phyloP scores from a whole-genome alignment of 2,113 vertebrate species.

The Terrapene triunguis region DNA sequence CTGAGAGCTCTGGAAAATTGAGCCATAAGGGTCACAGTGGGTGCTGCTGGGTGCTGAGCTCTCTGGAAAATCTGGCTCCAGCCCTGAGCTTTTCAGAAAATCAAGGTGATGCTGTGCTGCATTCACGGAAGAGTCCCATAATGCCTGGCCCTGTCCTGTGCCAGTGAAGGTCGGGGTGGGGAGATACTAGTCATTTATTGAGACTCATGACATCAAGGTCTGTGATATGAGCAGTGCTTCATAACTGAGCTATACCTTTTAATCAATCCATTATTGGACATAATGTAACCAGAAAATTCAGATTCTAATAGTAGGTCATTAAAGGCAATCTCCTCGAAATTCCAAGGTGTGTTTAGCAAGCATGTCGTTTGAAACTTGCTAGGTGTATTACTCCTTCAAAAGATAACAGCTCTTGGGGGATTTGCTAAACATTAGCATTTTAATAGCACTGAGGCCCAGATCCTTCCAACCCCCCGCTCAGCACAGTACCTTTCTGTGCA shows the following conservation, averaged over 20 bases:
- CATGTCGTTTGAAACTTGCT: neutral
- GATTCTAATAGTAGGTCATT: neutral
- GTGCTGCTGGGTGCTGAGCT: neutral
- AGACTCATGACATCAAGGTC: neutral
- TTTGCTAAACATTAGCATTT: neutral
- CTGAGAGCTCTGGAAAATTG: neutral
- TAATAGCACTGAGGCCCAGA: neutral
- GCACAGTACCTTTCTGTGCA: neutral
- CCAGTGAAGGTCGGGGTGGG: neutral
- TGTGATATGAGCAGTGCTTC: neutral
- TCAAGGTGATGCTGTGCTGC: neutral
- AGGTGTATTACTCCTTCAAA: slow-evolving; percentile 23
- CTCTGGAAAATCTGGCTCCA: neutral
- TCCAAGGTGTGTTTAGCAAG: slow-evolving; percentile 29
- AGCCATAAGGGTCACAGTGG: neutral
- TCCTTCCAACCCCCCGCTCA: neutral
- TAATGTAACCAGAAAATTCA: slow-evolving; percentile 14
- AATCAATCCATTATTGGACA: neutral
- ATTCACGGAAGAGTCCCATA: neutral
- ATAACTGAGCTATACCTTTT: neutral
- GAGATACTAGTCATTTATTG: neutral
- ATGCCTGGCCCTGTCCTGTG: neutral
- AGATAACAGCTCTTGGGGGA: neutral
- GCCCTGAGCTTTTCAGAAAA: neutral
- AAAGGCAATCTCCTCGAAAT: neutral